phyloP scores from a whole-genome alignment of 2,113 vertebrate genomes.

The Crotalus horridus region DNA sequence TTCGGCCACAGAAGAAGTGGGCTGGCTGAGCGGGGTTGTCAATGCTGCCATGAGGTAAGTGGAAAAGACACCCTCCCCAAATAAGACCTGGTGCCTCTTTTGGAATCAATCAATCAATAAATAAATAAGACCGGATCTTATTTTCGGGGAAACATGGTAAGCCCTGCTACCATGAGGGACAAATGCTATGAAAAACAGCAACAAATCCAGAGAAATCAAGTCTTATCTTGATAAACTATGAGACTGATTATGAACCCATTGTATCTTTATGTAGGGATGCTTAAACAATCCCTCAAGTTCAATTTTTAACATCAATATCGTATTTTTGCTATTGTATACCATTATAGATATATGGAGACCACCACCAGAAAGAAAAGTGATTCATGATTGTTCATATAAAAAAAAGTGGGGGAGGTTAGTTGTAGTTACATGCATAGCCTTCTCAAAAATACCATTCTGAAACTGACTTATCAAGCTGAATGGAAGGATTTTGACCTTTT shows the following conservation, averaged over 20 bases:
- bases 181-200: neutral
- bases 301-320: neutral
- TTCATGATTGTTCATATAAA: neutral
- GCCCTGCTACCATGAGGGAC: neutral
- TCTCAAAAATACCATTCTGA: neutral
- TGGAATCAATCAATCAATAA: too few relatives aligned
- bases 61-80: too few relatives aligned
- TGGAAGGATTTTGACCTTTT: neutral
- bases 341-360: neutral
- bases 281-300: neutral
- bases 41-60: too few relatives aligned
- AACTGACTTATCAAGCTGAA: neutral
- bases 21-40: too few relatives aligned
- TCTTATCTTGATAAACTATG: neutral
- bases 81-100: too few relatives aligned
- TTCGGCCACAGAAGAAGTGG: too few relatives aligned
- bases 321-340: neutral
- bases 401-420: neutral
- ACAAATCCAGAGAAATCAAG: neutral
- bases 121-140: too few relatives aligned
- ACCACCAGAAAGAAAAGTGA: neutral
- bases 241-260: neutral
- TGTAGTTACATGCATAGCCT: neutral
- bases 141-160: neutral
- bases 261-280: neutral